Evolutionary conservation across 2,113 vertebrate species (phyloP).

Genomic region (Hassar affinis): DNA sequence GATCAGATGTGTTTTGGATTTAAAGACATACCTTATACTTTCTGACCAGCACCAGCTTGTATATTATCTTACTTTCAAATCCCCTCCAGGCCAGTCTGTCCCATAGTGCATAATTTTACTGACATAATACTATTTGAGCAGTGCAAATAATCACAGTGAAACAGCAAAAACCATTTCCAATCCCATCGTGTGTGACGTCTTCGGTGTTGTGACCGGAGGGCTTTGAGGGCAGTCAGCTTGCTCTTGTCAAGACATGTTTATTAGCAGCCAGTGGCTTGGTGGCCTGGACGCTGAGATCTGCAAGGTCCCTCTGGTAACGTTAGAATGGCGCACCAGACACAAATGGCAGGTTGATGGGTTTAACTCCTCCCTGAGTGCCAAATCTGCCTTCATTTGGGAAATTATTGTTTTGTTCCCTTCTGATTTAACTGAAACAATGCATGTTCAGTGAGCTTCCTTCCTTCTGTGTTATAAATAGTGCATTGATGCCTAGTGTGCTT

Average conservation of each 20-base stretch:
- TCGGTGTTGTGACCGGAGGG: slow-evolving; percentile 7
- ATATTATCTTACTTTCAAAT: background rate
- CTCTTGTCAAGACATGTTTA: slow-evolving; percentile 39
- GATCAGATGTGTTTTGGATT: background rate
- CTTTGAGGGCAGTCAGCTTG: slow-evolving; percentile 33
- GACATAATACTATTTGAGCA: background rate
- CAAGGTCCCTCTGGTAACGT: slow-evolving; percentile 7
- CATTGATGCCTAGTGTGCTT: slow-evolving; percentile 2
- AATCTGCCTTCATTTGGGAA: slow-evolving; percentile 11
- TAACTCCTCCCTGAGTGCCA: background rate
- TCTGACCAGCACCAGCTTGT: background rate
- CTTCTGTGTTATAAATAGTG: slow-evolving; percentile 26
- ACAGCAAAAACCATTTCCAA: background rate
- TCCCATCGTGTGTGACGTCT: slow-evolving; percentile 28
- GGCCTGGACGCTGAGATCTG: slow-evolving; percentile 26
- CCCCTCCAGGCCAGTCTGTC: background rate
- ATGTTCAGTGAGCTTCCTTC: slow-evolving; percentile 12
- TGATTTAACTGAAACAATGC: slow-evolving; percentile 7
- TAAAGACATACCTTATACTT: background rate
- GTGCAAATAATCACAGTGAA: slow-evolving; percentile 15
- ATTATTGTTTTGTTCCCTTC: slow-evolving; percentile 26
- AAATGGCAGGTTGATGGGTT: slow-evolving; percentile 11
- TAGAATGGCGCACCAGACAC: slow-evolving; percentile 10
- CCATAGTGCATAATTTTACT: background rate
- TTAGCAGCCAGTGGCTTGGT: background rate